These are phyloP conservation scores for Alviniconcha strummeri DNA, from an alignment of 2,888 invertebrate genomes.

Conservation along the genomic window DNA sequence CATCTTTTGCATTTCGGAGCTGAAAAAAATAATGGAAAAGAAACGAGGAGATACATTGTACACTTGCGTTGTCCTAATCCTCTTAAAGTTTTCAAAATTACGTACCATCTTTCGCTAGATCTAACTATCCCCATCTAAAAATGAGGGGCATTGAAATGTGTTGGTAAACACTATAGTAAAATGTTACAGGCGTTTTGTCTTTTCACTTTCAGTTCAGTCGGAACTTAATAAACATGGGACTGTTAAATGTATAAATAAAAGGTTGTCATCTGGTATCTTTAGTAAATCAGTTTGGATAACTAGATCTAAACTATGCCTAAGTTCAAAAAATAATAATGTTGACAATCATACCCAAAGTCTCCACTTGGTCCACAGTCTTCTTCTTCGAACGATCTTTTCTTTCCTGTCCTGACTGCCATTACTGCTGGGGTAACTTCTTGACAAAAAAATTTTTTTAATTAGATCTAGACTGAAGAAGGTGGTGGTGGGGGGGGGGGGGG, in stretches of 20 bases:
- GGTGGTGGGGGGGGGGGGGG: no score
- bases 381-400: conserved; percentile 3
- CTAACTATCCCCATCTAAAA: not conserved
- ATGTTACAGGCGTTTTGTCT: not conserved
- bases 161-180: not conserved
- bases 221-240: not conserved
- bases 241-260: not conserved
- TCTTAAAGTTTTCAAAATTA: not conserved
- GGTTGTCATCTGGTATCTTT: not conserved
- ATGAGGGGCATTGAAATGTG: not conserved
- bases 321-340: not conserved
- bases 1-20: conserved; percentile 69
- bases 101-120: no score
- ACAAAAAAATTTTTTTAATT: not conserved
- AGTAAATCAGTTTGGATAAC: not conserved
- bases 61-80: no score
- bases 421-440: not conserved
- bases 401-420: not conserved
- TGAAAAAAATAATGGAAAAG: conserved; percentile 44
- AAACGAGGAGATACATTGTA: no score
- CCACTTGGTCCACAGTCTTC: conserved; percentile 23
- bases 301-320: no score
- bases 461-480: no score
- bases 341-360: conserved; percentile 1
- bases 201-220: not conserved